Conservation (phyloP, 1,140 invertebrate genomes). For the Tyrophagus putrescentiae region DNA sequence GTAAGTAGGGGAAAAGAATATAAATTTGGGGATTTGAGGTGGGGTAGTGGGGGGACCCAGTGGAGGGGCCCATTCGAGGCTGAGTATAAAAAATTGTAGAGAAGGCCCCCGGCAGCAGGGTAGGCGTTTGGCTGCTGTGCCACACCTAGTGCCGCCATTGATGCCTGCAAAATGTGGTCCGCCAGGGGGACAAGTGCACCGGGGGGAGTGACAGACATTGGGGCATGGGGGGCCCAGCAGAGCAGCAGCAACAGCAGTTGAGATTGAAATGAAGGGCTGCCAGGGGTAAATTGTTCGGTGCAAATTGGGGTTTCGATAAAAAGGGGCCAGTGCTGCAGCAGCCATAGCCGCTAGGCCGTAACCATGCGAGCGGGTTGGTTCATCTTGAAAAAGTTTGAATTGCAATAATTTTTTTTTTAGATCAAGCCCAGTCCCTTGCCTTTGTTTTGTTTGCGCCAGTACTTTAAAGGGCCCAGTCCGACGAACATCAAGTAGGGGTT, state of each 20-base stretch:
- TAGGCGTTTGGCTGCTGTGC: not conserved
- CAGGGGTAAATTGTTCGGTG: too few species aligned
- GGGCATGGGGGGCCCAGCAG: not conserved
- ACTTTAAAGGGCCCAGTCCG: conserved; percentile 64
- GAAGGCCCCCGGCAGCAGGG: not conserved
- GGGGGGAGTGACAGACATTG: not conserved
- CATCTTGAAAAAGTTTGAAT: not conserved
- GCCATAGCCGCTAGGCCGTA: not conserved
- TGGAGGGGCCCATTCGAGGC: not conserved
- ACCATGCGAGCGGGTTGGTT: not conserved
- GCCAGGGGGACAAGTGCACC: not conserved
- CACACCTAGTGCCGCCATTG: conserved; percentile 2
- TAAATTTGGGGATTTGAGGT: not conserved
- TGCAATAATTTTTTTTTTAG: not conserved
- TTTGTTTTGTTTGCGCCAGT: conserved; percentile 31
- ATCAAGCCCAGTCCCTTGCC: not conserved
- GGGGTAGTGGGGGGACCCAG: not conserved
- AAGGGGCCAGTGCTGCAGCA: not conserved
- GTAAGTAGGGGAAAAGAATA: not conserved
- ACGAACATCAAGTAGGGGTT: conserved; percentile 85
- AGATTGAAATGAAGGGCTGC: too few species aligned
- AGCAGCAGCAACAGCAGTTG: not conserved
- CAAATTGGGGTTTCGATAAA: too few species aligned
- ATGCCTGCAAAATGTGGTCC: conserved; percentile 3
- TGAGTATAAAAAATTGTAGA: not conserved